phyloP scores from a whole-genome alignment of 2,113 vertebrate species.

The Mellivora capensis region DNA sequence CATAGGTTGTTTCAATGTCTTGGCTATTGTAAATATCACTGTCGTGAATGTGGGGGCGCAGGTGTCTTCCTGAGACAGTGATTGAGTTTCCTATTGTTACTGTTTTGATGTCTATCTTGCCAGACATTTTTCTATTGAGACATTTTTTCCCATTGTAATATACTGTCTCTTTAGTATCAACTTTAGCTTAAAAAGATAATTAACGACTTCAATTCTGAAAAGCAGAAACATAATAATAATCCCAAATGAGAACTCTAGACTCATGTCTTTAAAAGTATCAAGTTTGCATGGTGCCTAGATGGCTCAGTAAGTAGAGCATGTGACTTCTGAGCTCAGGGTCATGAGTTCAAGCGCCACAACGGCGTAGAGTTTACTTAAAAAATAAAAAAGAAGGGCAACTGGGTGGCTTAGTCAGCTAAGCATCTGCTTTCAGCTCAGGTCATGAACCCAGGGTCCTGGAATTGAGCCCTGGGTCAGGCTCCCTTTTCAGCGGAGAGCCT shows the following conservation, averaged over 20 bases:
- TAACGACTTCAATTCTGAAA: slow-evolving; percentile 28
- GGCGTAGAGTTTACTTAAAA: background rate
- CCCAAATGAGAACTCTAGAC: background rate
- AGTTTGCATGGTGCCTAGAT: background rate
- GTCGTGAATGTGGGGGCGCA: background rate
- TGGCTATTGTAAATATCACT: background rate
- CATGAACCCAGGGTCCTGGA: background rate
- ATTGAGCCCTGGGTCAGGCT: background rate
- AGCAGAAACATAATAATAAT: slow-evolving; percentile 27
- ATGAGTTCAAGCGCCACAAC: background rate
- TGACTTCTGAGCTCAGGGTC: background rate
- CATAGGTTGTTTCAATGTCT: background rate
- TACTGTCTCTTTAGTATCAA: background rate
- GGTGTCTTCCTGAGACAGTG: background rate
- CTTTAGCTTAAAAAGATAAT: background rate
- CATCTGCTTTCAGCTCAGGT: background rate
- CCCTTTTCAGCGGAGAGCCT: background rate
- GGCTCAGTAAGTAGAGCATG: background rate
- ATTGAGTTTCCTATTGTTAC: background rate
- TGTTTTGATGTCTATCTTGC: background rate
- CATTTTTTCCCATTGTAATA: background rate
- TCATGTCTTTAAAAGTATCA: background rate
- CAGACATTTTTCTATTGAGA: background rate
- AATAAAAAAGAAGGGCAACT: background rate
- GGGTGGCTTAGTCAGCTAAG: background rate